Evolutionary conservation across 2,888 invertebrate genomes (phyloP), one percentile per base, ranked within the genome.

Genomic region (Brenthis ino): DNA sequence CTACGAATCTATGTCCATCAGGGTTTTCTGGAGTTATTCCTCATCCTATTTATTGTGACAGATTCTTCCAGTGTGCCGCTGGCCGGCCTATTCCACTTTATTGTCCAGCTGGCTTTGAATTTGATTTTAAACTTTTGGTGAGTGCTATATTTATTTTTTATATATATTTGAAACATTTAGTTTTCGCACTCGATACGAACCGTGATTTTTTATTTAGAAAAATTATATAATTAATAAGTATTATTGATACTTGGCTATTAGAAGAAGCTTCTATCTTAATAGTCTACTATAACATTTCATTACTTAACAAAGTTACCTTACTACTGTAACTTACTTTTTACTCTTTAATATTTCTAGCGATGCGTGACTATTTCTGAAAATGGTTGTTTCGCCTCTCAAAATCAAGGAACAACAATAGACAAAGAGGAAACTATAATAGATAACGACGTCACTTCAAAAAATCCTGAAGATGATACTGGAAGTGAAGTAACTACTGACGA

Each of bases 11-110:
- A 14, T 63, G 63, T 14, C 63, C 63, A 6, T 0, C 53, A 33
- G 37, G 51, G 16, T 63, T 71, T 48, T 50, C 51, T 6, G 63
- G 63, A n/a, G 16, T 82, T 13, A 70, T 83, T 0, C 77, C 85
- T 0, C 82, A 87, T 64, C 85, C 86, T 0, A 69, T 74, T 4
- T 51, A 64, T 1, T 87, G 86, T 57, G 74, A 81, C 33, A 75
- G 79, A 0, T 86, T 83, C 71, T 85, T 74, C 61, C 76, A 82
- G 76, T 87, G 87, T 64, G 70, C 78, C 0, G 80, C 77, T 1
- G 85, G 85, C 0, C 68, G 74, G 1, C 74, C 82, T 0, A 72
- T 81, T 13, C 76, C 75, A n/a, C 61, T 84, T 0, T 76, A 65
- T 54, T 86, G 86, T 61, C 69, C 74, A 0, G 70, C 72, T 11